phyloP scores from a whole-genome alignment of 2,888 invertebrate genomes.

The Notocelia uddmanniana region DNA sequence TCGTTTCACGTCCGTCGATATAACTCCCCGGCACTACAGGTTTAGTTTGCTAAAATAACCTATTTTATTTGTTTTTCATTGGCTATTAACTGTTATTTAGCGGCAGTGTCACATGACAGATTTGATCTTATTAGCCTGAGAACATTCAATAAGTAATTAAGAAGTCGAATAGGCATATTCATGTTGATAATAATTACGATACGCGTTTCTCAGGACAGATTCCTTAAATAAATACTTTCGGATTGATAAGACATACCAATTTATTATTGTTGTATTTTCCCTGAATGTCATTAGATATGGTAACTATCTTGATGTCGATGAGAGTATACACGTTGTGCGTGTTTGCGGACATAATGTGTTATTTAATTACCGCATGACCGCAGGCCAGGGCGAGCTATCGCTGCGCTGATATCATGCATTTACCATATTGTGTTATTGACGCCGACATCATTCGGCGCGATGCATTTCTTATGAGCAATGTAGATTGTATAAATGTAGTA shows the following conservation, averaged over 20 bases:
- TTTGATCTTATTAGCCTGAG: slow-evolving; percentile 17
- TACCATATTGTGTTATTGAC: background rate
- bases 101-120: background rate
- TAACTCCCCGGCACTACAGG: no score
- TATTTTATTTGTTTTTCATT: no score
- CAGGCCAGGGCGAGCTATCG: slow-evolving; percentile 9
- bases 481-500: no score
- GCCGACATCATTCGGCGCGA: background rate
- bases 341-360: slow-evolving; percentile 6
- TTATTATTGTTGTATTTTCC: no score
- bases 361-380: slow-evolving; percentile 25
- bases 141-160: slow-evolving; percentile 14
- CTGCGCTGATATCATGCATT: slow-evolving; percentile 1
- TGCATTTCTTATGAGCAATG: no score
- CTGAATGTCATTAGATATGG: background rate
- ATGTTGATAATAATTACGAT: background rate
- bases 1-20: no score
- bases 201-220: background rate
- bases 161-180: background rate
- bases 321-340: slow-evolving; percentile 2
- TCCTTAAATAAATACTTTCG: background rate
- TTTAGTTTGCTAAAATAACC: no score
- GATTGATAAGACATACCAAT: background rate
- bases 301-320: background rate
- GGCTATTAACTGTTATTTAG: background rate